These are phyloP conservation scores for Chrysolina haemoptera DNA, from an alignment of 2,888 invertebrate genomes.

Conservation along the genomic window DNA sequence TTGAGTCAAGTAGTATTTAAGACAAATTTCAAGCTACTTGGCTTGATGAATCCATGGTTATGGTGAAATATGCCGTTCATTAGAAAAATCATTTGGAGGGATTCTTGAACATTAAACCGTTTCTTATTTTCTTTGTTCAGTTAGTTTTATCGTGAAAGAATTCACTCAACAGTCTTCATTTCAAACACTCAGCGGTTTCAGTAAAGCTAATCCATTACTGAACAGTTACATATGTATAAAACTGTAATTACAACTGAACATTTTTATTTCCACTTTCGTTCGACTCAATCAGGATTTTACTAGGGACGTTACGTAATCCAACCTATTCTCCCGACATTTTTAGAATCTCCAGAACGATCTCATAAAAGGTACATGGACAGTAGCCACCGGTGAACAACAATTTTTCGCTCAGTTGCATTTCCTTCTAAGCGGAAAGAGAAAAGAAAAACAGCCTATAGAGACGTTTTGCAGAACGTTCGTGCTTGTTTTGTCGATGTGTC, in stretches of 20 bases:
- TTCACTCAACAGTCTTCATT: too few relatives aligned
- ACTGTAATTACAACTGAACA: not conserved
- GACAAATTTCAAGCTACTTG: too few relatives aligned
- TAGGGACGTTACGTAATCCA: not conserved
- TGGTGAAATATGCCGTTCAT: too few relatives aligned
- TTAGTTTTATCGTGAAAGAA: too few relatives aligned
- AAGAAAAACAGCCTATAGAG: constrained; percentile 41
- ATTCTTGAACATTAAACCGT: too few relatives aligned
- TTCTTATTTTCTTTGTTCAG: too few relatives aligned
- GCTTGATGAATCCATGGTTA: too few relatives aligned
- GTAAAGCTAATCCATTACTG: not conserved
- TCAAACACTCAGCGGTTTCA: not conserved
- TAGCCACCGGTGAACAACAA: constrained; percentile 48
- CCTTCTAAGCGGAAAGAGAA: constrained; percentile 44
- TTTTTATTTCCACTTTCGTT: not conserved
- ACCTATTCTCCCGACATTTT: not conserved
- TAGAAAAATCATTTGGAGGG: too few relatives aligned
- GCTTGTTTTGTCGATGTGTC: constrained; percentile 59
- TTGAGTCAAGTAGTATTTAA: too few relatives aligned
- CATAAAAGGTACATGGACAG: constrained; percentile 34
- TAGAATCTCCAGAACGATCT: not conserved
- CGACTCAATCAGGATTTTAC: not conserved
- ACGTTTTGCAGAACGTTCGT: constrained; percentile 54
- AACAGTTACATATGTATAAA: not conserved
- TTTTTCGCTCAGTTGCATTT: constrained; percentile 55